These are phyloP conservation scores for Alviniconcha strummeri DNA, from an alignment of 2,888 invertebrate species.

Conservation along the genomic window DNA sequence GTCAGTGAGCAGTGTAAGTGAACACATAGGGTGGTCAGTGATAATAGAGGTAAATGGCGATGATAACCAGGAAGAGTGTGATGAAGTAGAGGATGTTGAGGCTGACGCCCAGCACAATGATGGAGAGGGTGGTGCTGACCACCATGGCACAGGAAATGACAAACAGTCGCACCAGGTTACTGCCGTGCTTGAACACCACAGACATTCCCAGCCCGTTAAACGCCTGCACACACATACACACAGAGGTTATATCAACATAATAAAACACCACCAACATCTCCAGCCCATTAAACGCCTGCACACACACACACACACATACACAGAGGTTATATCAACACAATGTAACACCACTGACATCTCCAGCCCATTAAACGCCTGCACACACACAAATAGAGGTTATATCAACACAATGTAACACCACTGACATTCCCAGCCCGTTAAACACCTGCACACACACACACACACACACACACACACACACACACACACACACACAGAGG, in stretches of 20 bases:
- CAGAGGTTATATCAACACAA: too few species aligned
- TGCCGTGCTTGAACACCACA: slow-evolving; percentile 71
- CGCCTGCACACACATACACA: slow-evolving; percentile 56
- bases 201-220: slow-evolving; percentile 71
- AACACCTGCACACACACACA: slow-evolving; percentile 55
- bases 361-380: too few species aligned
- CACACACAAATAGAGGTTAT: too few species aligned
- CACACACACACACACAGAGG: background rate
- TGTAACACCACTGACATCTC: too few species aligned
- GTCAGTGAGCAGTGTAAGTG: too few species aligned
- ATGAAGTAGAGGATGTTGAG: slow-evolving; percentile 65
- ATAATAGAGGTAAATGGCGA: slow-evolving; percentile 65
- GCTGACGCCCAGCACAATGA: slow-evolving; percentile 63
- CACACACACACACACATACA: too few species aligned
- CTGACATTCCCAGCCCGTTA: slow-evolving; percentile 71
- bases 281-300: too few species aligned
- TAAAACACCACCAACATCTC: too few species aligned
- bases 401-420: slow-evolving; percentile 54
- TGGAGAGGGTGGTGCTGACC: slow-evolving; percentile 66
- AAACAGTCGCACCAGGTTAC: slow-evolving; percentile 71
- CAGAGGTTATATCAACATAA: background rate
- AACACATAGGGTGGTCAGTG: slow-evolving; percentile 2
- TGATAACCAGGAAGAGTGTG: slow-evolving; percentile 59
- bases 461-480: too few species aligned
- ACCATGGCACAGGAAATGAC: slow-evolving; percentile 71